Percentiles rank a stretch among this genome's conserved stretches.
These are phyloP conservation scores for Chorisops tibialis DNA, from an alignment of 2,888 invertebrate species.

Conservation along the genomic window DNA sequence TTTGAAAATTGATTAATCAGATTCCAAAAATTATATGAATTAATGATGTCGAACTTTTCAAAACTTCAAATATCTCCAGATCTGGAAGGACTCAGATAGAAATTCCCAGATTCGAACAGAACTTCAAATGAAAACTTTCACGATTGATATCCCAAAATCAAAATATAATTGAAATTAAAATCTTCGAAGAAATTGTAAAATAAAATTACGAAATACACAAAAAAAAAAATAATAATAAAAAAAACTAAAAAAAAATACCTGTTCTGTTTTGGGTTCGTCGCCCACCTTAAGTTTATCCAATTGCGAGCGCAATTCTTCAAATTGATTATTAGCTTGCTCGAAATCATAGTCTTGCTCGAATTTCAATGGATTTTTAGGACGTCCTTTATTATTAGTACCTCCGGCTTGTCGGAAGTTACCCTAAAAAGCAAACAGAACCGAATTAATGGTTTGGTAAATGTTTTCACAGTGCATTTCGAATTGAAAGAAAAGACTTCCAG, in stretches of 20 bases:
- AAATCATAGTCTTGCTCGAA: slow-evolving; percentile 98
- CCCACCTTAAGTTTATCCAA: slow-evolving; percentile 79
- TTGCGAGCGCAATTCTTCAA: slow-evolving; percentile 85
- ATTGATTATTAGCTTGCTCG: slow-evolving; percentile 96
- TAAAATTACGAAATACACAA: neutral
- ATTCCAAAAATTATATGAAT: too few species aligned
- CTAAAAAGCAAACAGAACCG: slow-evolving; percentile 31
- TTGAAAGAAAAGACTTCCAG: too few species aligned
- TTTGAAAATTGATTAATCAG: too few species aligned
- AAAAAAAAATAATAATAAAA: neutral
- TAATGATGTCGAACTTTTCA: too few species aligned
- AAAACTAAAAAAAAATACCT: slow-evolving; percentile 42
- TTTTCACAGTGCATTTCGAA: too few species aligned
- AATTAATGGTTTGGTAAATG: too few species aligned
- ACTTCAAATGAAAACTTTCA: neutral
- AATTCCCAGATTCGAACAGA: too few species aligned
- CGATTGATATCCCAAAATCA: neutral
- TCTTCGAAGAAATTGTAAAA: too few species aligned
- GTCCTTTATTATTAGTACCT: slow-evolving; percentile 55
- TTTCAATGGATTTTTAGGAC: slow-evolving; percentile 70
- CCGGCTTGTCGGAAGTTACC: slow-evolving; percentile 54
- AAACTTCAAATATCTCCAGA: too few species aligned
- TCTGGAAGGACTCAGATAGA: too few species aligned
- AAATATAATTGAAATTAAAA: slow-evolving; percentile 1
- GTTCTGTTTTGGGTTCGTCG: slow-evolving; percentile 57